Evolutionary conservation across 2,113 vertebrate species (phyloP), one percentile per base, ranked within the genome.

Genomic region (Lipophrys pholis): DNA sequence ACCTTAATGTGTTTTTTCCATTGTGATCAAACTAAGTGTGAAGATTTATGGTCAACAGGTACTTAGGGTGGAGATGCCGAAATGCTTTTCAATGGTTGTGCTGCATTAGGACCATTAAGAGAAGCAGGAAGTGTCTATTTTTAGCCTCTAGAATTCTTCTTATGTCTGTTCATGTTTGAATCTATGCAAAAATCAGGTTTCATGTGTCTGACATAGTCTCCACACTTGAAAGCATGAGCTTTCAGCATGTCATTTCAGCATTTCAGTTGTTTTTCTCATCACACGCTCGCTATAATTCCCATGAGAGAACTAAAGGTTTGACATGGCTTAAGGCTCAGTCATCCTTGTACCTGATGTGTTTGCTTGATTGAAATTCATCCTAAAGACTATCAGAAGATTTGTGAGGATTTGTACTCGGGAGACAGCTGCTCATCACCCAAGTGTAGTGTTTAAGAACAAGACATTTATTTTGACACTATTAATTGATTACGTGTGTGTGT

Each of bases 11-110:
- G 46, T 41, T 42, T 7, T 56, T 45, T 35, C 39, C 14, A 63
- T 55, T 65, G 42, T 66, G 56, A 59, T 67, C 45, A 36, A 41
- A 55, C 16, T 59, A 21, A 2, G 21, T 59, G 6, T 45, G 11
- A 51, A 67, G 41, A 67, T 48, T 36, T 68, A 30, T 55, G 30
- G 42, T 50, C 48, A 49, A 68, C 53, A 63, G 15, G 36, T 15
- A 16, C 38, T 60, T 36, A 8, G 15, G 15, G 40, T 21, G 17
- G 12, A 59, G 14, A 70, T 43, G 30, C 46, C 35, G 57, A 42
- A 45, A 14, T 46, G 11, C 12, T 54, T 8, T n/a, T 48, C 6
- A 48, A 48, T 15, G 36, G 9, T 9, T 66, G 36, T 61, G 39
- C n/a, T 45, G 42, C 7, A 42, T 52, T 11, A 15, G 16, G 49